A percentile compares a stretch with the other conserved stretches of the same genome.
Conservation (phyloP, 2,888 invertebrate genomes). For the Andrena hattorfiana region DNA sequence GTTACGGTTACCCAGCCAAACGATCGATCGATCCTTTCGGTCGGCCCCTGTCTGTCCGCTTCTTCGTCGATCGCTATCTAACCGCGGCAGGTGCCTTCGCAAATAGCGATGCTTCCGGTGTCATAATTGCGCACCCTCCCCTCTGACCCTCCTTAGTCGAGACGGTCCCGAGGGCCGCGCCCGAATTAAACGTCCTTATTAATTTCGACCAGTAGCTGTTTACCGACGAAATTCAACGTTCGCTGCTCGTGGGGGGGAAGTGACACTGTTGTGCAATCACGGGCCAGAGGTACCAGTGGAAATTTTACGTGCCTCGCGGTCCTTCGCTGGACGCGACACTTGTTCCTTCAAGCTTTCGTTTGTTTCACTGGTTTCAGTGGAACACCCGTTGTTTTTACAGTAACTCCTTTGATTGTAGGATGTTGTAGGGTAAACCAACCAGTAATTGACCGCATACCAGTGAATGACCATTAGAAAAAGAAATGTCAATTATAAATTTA, state of each 20-base stretch:
- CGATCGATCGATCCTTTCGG: conserved; percentile 41
- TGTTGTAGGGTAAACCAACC: too few relatives aligned
- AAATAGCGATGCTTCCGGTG: conserved; percentile 51
- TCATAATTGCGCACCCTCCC: conserved; percentile 29
- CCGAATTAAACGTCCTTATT: conserved; percentile 37
- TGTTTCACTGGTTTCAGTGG: too few relatives aligned
- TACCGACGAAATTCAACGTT: conserved; percentile 19
- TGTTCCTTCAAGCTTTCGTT: too few relatives aligned
- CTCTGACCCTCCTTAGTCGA: background rate
- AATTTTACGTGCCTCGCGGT: conserved; percentile 12
- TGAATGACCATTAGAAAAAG: too few relatives aligned
- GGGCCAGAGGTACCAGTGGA: background rate
- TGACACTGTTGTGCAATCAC: conserved; percentile 20
- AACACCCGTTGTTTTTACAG: too few relatives aligned
- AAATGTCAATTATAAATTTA: too few relatives aligned
- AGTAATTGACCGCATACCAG: too few relatives aligned
- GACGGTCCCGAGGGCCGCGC: conserved; percentile 1
- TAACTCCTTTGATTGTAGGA: too few relatives aligned
- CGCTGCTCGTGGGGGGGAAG: background rate
- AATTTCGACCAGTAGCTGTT: background rate
- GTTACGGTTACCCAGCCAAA: conserved; percentile 68
- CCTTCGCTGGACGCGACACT: background rate
- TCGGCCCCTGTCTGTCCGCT: conserved; percentile 1
- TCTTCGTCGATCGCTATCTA: conserved; percentile 29
- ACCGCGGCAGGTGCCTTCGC: conserved; percentile 47